phyloP scores from a whole-genome alignment of 2,888 invertebrate genomes.

The Sarcophaga subvicina region DNA sequence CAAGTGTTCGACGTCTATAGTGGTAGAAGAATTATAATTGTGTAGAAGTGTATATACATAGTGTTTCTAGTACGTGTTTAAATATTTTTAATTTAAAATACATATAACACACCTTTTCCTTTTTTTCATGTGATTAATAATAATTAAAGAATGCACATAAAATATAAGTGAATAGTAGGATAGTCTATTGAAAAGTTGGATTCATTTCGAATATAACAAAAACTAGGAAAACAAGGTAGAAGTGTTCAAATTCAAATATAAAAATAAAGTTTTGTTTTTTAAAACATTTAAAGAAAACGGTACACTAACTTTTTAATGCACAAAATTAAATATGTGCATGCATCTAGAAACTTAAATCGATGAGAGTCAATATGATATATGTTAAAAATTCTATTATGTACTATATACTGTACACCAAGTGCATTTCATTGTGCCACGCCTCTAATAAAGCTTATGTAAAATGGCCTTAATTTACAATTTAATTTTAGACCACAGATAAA shows the following conservation, averaged over 20 bases:
- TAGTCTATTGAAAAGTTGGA: not conserved
- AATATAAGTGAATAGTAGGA: not conserved
- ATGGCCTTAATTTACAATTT: too few species aligned
- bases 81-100: not conserved
- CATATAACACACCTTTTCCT: not conserved
- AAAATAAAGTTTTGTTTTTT: not conserved
- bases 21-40: constrained; percentile 13
- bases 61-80: constrained; percentile 4
- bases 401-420: too few species aligned
- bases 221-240: not conserved
- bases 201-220: not conserved
- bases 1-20: constrained; percentile 1
- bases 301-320: not conserved
- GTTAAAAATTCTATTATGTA: too few species aligned
- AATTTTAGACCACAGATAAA: too few species aligned
- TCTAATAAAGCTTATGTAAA: not conserved
- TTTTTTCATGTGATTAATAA: not conserved
- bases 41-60: not conserved
- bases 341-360: too few species aligned
- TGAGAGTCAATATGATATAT: too few species aligned
- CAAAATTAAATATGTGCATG: too few species aligned
- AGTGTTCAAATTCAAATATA: not conserved
- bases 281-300: not conserved
- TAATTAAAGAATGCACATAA: not conserved
- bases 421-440: not conserved